Percentiles rank a stretch among this genome's conserved stretches.
Conservation (phyloP, 2,113 vertebrate genomes). For the Sylvietta virens region DNA sequence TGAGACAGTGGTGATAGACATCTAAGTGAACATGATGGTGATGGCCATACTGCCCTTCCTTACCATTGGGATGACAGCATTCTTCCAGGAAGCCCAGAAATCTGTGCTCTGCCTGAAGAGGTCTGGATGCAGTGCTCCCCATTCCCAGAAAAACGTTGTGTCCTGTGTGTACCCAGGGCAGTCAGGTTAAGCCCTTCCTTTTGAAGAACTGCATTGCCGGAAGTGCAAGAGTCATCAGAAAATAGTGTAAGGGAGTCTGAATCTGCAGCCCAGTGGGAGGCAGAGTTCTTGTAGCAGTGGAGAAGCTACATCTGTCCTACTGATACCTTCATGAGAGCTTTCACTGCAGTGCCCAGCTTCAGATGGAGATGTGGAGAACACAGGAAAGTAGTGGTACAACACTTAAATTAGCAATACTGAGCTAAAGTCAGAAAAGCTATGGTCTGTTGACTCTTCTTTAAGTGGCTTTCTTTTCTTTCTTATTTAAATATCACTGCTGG, state of each 20-base stretch:
- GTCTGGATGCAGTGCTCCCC: not conserved
- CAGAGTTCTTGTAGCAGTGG: not conserved
- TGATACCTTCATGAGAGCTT: not conserved
- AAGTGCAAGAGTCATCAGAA: not conserved
- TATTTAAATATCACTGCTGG: not conserved
- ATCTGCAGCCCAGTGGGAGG: not conserved
- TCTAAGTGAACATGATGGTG: not conserved
- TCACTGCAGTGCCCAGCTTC: not conserved
- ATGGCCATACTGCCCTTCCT: not conserved
- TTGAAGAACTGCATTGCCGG: not conserved
- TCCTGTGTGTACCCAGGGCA: not conserved
- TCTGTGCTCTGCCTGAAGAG: not conserved
- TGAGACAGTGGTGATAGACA: not conserved
- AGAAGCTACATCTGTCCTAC: not conserved
- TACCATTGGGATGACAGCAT: not conserved
- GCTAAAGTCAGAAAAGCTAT: not conserved
- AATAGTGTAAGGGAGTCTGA: not conserved
- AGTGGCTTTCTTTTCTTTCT: not conserved
- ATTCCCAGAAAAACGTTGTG: fast-evolving
- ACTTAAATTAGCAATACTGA: not conserved
- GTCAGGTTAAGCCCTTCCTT: not conserved
- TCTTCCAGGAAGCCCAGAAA: not conserved
- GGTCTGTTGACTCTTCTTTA: not conserved
- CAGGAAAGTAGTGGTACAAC: not conserved
- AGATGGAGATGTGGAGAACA: fast-evolving